Evolutionary conservation across 2,888 invertebrate genomes (phyloP).

Genomic region (Schrankia costaestrigalis): DNA sequence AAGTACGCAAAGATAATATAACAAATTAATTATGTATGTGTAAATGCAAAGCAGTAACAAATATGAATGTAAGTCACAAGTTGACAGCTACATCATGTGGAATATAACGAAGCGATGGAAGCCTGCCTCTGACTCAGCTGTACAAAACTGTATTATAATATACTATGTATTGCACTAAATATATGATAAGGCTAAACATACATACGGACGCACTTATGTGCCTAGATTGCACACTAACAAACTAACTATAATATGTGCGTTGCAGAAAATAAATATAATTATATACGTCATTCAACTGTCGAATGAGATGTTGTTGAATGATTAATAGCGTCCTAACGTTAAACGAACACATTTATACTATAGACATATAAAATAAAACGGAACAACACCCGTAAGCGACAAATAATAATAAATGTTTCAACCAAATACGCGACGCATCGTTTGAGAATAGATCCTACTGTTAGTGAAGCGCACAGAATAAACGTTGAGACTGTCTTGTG

Average conservation of each 20-base stretch:
- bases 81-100: too few relatives aligned
- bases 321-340: conserved; percentile 2
- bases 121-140: too few relatives aligned
- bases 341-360: conserved; percentile 4
- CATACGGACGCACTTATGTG: conserved; percentile 1
- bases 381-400: conserved; percentile 8
- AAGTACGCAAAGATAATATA: neutral
- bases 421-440: too few relatives aligned
- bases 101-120: too few relatives aligned
- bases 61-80: too few relatives aligned
- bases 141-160: too few relatives aligned
- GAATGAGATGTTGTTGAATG: conserved; percentile 18
- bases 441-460: too few relatives aligned
- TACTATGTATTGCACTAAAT: conserved; percentile 11
- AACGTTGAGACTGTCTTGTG: too few relatives aligned
- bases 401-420: conserved; percentile 5
- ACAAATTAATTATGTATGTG: too few relatives aligned
- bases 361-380: conserved; percentile 11
- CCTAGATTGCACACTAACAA: neutral
- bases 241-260: conserved; percentile 6
- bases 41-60: too few relatives aligned
- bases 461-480: too few relatives aligned
- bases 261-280: conserved; percentile 3
- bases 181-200: neutral
- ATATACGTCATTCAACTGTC: conserved; percentile 8